phyloP scores from a whole-genome alignment of 1,140 invertebrate genomes.

The Drosophila arawakana region DNA sequence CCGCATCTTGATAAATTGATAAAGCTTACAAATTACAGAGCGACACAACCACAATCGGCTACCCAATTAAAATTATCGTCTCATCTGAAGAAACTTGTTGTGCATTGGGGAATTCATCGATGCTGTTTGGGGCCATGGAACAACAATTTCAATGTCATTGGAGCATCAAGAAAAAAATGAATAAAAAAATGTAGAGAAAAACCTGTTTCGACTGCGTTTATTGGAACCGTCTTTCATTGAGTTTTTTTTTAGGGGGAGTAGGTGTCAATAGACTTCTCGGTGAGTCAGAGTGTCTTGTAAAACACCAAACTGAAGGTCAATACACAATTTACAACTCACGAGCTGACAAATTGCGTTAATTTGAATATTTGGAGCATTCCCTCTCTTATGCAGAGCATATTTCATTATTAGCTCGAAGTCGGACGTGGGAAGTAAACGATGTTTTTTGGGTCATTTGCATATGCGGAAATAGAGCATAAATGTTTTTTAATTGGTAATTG shows the following conservation, averaged over 20 bases:
- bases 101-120: slow-evolving; percentile 45
- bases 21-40: slow-evolving; percentile 71
- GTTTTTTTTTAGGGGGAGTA: slow-evolving; percentile 21
- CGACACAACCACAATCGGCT: slow-evolving; percentile 23
- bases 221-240: slow-evolving; percentile 3
- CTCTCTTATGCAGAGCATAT: slow-evolving; percentile 13
- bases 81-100: slow-evolving; percentile 63
- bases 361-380: slow-evolving; percentile 64
- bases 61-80: slow-evolving; percentile 66
- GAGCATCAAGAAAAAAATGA: slow-evolving; percentile 2
- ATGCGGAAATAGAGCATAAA: slow-evolving; percentile 41
- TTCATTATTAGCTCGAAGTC: slow-evolving; percentile 3
- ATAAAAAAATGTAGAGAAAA: slow-evolving; percentile 18
- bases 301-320: slow-evolving; percentile 56
- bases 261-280: slow-evolving; percentile 54
- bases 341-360: slow-evolving; percentile 69
- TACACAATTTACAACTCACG: slow-evolving; percentile 34
- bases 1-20: slow-evolving; percentile 74
- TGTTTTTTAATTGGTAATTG: slow-evolving; percentile 43
- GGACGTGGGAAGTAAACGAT: background rate
- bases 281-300: slow-evolving; percentile 49
- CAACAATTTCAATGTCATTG: slow-evolving; percentile 61
- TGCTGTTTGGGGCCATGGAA: slow-evolving; percentile 32
- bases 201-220: slow-evolving; percentile 50
- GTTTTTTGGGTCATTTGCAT: slow-evolving; percentile 27